Percentiles rank a stretch among this genome's conserved stretches.
These are phyloP conservation scores for Epizoanthus ramosus DNA, from an alignment of 92 coral and sea anemone species.

Conservation along the genomic window DNA sequence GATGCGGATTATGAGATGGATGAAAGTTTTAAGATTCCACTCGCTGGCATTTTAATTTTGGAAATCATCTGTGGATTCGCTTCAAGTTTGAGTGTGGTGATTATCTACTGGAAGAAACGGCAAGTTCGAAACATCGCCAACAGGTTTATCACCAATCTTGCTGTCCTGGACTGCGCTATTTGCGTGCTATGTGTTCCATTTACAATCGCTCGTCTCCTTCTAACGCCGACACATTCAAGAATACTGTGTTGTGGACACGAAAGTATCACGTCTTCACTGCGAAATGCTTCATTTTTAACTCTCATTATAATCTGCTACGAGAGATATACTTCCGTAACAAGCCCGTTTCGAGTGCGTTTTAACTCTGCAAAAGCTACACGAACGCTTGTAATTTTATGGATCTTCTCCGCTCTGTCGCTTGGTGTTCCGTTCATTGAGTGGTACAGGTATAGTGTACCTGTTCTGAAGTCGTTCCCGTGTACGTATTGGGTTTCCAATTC, in stretches of 20 bases:
- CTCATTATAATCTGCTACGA: conserved; percentile 77
- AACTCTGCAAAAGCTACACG: conserved; percentile 63
- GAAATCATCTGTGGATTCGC: conserved; percentile 64
- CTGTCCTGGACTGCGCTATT: conserved; percentile 64
- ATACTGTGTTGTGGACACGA: conserved; percentile 79
- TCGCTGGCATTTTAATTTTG: conserved; percentile 51
- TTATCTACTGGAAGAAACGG: conserved; percentile 73
- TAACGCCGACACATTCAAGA: conserved; percentile 52
- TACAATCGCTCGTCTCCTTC: conserved; percentile 61
- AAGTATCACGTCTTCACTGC: conserved; percentile 70
- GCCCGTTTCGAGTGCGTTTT: conserved; percentile 70
- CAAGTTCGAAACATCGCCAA: conserved; percentile 76
- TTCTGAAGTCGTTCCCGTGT: conserved; percentile 24
- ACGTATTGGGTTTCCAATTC: conserved; percentile 54
- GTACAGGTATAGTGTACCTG: neutral
- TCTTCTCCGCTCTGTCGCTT: conserved; percentile 38
- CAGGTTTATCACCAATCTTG: conserved; percentile 75
- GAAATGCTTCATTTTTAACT: conserved; percentile 80
- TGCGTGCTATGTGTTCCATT: conserved; percentile 66
- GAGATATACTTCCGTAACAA: conserved; percentile 77
- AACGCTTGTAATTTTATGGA: conserved; percentile 62
- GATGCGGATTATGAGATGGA: neutral
- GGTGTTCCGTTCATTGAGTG: conserved; percentile 71
- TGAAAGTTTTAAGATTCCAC: conserved; percentile 34
- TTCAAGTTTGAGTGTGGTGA: conserved; percentile 62